Evolutionary conservation across 2,113 vertebrate species (phyloP), one percentile per base, ranked within the genome.

Genomic region (Lasiurus cinereus): DNA sequence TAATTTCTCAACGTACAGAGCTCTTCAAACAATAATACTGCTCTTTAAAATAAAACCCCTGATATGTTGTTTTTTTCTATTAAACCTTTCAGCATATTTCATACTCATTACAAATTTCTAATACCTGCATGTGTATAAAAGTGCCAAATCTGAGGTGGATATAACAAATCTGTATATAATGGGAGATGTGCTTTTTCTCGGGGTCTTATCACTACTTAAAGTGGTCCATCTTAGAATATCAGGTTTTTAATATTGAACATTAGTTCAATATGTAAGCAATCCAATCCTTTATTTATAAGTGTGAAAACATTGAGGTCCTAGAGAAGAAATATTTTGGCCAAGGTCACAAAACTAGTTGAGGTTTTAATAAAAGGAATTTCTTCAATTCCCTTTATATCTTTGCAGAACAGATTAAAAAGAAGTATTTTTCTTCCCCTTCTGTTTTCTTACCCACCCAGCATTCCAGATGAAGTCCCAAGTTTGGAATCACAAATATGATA

Each of bases 341-440:
- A 93, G 84, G 76, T 94, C 88, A 72, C 24, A 66, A 67, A n/a
- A 52, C 85, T 48, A 24, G 24, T 46, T 76, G 74, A 79, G 69
- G 59, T 88, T 93, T 95, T 85, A 56, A 5, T 67, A 88, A 62
- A 27, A 62, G 79, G 39, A 50, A 54, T 72, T 43, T 72, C 74
- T 96, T 90, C 46, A 22, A 74, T 79, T 90, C 27, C 54, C 96
- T 96, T 95, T 62, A 36, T 67, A n/a, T 93, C 72, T 90, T 89
- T 56, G 78, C 76, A 93, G 84, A 93, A 31, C 46, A 91, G 70
- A 87, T 95, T 70, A 97, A 84, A 87, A 83, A 80, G 72, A 83
- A n/a, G 50, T 36, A 76, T 31, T 87, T 95, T 86, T 52, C 66
- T 29, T 73, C 24, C 69, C 33, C 19, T 78, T 50, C 56, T 94